Evolutionary conservation across 2,797 vertebrate species (phyloP).

Genomic region (Cynopterus sphinx): DNA sequence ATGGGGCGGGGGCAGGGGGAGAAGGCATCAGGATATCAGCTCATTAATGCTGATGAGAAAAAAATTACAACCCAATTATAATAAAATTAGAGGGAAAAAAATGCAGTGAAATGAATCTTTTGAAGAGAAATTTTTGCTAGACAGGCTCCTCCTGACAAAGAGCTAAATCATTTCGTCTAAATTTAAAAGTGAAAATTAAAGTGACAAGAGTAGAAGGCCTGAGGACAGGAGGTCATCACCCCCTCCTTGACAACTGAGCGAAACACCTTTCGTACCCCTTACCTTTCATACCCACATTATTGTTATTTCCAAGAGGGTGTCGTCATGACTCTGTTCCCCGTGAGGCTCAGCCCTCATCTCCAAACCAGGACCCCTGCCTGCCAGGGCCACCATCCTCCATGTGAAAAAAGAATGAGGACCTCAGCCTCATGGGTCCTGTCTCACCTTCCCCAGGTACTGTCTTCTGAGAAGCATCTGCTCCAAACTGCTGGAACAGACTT

Average conservation of each 20-base stretch:
- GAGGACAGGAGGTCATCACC: background rate
- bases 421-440: background rate
- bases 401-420: background rate
- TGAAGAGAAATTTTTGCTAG: background rate
- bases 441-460: background rate
- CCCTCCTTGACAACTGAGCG: background rate
- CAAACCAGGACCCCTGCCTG: background rate
- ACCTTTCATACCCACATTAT: background rate
- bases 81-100: background rate
- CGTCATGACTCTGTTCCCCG: fast-evolving
- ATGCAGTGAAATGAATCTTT: background rate
- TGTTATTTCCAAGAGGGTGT: too few relatives aligned
- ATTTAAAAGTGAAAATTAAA: constrained; percentile 32
- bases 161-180: background rate
- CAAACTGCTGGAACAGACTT: background rate
- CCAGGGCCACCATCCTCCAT: background rate
- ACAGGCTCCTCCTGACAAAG: background rate
- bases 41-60: background rate
- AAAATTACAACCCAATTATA: background rate
- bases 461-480: background rate
- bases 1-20: fast-evolving
- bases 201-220: background rate
- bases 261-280: background rate
- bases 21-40: fast-evolving
- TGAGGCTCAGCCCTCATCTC: background rate